phyloP scores from a whole-genome alignment of 2,797 vertebrate genomes.

The Cottoperca gobio region DNA sequence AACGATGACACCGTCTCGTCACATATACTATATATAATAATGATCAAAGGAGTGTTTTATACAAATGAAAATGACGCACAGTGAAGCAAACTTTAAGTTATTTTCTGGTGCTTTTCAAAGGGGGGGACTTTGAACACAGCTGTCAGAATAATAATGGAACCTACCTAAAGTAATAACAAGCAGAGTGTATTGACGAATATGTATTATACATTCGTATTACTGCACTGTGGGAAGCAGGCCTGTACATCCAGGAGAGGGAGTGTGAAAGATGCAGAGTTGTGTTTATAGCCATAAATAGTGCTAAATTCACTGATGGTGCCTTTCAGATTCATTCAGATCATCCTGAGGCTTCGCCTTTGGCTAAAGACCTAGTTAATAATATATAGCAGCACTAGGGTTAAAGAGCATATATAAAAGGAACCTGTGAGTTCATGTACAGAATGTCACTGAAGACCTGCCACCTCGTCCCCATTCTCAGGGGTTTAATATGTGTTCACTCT shows the following conservation, averaged over 20 bases:
- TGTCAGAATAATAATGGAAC: constrained; percentile 5
- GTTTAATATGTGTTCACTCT: background rate
- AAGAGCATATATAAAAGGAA: background rate
- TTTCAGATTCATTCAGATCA: constrained; percentile 39
- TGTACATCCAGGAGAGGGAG: background rate
- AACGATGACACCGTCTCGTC: constrained; percentile 27
- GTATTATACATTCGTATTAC: background rate
- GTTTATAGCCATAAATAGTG: constrained; percentile 31
- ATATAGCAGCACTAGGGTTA: background rate
- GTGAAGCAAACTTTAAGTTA: background rate
- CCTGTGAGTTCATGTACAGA: background rate
- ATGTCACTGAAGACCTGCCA: background rate
- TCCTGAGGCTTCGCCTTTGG: constrained; percentile 51
- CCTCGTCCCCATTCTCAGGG: background rate
- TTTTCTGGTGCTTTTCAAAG: constrained; percentile 2
- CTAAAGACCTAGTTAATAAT: constrained; percentile 12
- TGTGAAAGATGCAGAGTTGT: constrained; percentile 28
- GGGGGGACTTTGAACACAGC: background rate
- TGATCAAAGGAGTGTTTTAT: constrained; percentile 22
- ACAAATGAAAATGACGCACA: background rate
- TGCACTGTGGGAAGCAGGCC: background rate
- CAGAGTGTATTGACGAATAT: background rate
- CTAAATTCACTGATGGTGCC: constrained; percentile 28
- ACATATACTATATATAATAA: constrained; percentile 22
- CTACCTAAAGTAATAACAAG: background rate